Percentiles rank a stretch among this genome's conserved stretches.
Evolutionary conservation across 1,140 invertebrate species (phyloP).

Genomic region (Mizuhopecten yessoensis): DNA sequence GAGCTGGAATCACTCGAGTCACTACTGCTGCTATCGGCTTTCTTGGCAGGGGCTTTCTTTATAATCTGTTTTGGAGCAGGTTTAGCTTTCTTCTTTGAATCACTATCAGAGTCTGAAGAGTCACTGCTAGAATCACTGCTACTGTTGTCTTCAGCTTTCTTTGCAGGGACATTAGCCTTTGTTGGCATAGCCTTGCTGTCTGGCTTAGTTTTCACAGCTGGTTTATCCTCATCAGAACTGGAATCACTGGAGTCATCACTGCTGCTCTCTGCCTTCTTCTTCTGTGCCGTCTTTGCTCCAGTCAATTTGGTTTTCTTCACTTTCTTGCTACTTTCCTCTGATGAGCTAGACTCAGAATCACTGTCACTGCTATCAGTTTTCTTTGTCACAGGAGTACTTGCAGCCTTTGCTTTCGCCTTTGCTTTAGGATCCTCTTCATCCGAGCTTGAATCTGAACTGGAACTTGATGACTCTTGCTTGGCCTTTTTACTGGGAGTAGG

Average conservation of each 20-base stretch:
- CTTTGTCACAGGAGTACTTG: background rate
- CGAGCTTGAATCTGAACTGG: conserved; percentile 57
- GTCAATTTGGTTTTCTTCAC: background rate
- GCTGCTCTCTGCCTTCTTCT: conserved; percentile 43
- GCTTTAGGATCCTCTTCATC: conserved; percentile 58
- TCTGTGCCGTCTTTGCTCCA: conserved; percentile 19
- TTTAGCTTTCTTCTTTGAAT: conserved; percentile 41
- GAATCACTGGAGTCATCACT: conserved; percentile 51
- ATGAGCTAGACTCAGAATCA: background rate
- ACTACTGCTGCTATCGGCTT: conserved; percentile 9
- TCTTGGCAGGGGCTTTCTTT: background rate
- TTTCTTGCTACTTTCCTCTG: background rate
- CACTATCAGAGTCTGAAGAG: conserved; percentile 47
- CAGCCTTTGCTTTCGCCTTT: background rate
- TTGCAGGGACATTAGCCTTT: conserved; percentile 13
- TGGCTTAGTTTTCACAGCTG: background rate
- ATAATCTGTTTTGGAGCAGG: background rate
- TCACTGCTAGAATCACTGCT: conserved; percentile 40
- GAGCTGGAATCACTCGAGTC: conserved; percentile 30
- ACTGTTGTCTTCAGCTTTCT: background rate
- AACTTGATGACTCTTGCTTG: conserved; percentile 24
- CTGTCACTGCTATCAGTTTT: background rate
- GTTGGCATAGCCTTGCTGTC: background rate
- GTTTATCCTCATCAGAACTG: conserved; percentile 43
- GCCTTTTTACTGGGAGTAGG: conserved; percentile 35